phyloP scores from a whole-genome alignment of 1,140 invertebrate species.

The Helicoverpa armigera region DNA sequence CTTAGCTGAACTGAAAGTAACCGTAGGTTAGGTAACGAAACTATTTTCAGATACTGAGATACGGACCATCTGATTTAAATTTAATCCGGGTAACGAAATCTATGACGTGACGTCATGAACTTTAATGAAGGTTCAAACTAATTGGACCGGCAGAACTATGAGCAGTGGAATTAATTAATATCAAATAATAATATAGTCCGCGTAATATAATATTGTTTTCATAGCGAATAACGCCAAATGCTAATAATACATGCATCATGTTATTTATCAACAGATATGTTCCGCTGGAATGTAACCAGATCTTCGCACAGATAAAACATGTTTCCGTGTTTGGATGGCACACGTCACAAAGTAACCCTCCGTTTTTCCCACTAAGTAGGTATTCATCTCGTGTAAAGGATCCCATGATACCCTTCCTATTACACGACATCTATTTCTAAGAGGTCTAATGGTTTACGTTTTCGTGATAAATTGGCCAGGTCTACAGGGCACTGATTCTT shows the following conservation, averaged over 20 bases:
- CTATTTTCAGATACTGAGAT: conserved; percentile 23
- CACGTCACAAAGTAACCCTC: conserved; percentile 11
- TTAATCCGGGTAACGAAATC: neutral
- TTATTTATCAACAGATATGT: conserved; percentile 46
- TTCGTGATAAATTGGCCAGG: conserved; percentile 38
- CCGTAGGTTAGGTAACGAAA: conserved; percentile 15
- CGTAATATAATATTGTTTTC: conserved; percentile 31
- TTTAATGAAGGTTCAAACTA: neutral
- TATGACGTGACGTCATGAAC: too few relatives aligned
- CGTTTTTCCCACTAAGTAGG: conserved; percentile 18
- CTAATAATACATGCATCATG: conserved; percentile 34
- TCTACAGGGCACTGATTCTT: conserved; percentile 19
- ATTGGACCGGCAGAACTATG: neutral
- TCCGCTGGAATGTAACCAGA: conserved; percentile 32
- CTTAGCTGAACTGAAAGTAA: conserved; percentile 27
- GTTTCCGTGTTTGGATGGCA: conserved; percentile 15
- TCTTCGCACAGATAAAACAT: conserved; percentile 13
- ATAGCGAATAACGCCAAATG: conserved; percentile 34
- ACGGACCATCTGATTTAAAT: conserved; percentile 25
- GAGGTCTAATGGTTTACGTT: conserved; percentile 38
- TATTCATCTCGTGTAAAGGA: conserved; percentile 40
- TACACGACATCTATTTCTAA: conserved; percentile 44
- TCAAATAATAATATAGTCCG: neutral
- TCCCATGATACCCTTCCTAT: conserved; percentile 40
- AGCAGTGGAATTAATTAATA: neutral